Evolutionary conservation across 2,797 vertebrate genomes (phyloP).

Genomic region (Leptatherina wallacei): DNA sequence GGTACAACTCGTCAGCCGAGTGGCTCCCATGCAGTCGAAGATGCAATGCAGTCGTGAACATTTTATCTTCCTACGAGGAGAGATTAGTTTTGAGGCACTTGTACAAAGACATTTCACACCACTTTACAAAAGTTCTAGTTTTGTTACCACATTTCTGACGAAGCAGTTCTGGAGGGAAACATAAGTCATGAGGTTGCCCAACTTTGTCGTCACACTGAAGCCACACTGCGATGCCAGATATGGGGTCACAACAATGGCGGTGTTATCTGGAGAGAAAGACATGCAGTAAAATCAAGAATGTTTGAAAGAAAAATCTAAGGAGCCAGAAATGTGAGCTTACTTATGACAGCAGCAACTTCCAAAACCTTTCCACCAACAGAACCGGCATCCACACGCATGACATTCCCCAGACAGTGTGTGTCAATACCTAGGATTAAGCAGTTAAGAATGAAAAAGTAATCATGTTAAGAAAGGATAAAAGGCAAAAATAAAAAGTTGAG

Average conservation of each 20-base stretch:
- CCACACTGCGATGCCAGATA: constrained; percentile 80
- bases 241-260: constrained; percentile 46
- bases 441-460: too few species aligned
- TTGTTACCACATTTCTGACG: constrained; percentile 70
- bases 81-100: not conserved
- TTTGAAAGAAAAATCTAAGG: not conserved
- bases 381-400: constrained; percentile 66
- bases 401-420: constrained; percentile 71
- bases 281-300: too few species aligned
- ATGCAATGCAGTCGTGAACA: constrained; percentile 70
- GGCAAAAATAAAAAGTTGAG: too few species aligned
- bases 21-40: constrained; percentile 58
- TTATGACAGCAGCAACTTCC: constrained; percentile 61
- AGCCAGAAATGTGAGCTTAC: constrained; percentile 40
- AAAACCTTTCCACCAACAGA: constrained; percentile 58
- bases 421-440: constrained; percentile 48
- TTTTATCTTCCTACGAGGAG: constrained; percentile 67
- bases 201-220: constrained; percentile 64
- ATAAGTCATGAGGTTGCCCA: constrained; percentile 67
- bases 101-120: not conserved
- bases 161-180: constrained; percentile 84
- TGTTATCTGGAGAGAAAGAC: constrained; percentile 59
- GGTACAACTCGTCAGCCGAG: constrained; percentile 55
- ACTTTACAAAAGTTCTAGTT: not conserved
- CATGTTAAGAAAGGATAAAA: not conserved